A percentile compares a stretch with the other conserved stretches of the same genome.
Evolutionary conservation across 2,888 invertebrate genomes (phyloP).

Genomic region (Eurytoma adleriae): DNA sequence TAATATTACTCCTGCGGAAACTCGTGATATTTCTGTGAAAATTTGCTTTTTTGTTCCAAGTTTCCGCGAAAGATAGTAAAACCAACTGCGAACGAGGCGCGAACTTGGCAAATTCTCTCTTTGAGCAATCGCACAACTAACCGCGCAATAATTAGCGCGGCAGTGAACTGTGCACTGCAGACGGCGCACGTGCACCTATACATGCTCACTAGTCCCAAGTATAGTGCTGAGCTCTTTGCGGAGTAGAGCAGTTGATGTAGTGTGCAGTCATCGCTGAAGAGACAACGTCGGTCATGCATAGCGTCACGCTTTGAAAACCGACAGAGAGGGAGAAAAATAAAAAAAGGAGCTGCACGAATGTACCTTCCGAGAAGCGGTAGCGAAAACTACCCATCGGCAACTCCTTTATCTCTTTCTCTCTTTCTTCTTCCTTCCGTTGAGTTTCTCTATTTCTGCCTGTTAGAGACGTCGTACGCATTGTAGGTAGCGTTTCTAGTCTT

Average conservation of each 20-base stretch:
- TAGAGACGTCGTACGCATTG: neutral
- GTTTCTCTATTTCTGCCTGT: neutral
- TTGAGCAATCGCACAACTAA: conserved; percentile 59
- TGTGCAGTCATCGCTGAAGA: neutral
- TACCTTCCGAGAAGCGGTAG: conserved; percentile 34
- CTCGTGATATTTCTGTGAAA: conserved; percentile 15
- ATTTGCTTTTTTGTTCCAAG: conserved; percentile 48
- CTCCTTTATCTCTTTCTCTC: conserved; percentile 29
- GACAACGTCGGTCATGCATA: conserved; percentile 35
- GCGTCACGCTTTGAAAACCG: conserved; percentile 25
- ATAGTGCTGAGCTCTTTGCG: conserved; percentile 26
- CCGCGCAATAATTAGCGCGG: conserved; percentile 65
- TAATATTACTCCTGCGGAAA: neutral
- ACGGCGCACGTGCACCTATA: neutral
- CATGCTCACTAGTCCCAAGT: no score
- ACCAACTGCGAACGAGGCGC: conserved; percentile 2
- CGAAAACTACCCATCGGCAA: conserved; percentile 34
- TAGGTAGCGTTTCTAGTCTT: neutral
- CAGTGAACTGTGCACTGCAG: conserved; percentile 59
- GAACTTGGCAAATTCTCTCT: conserved; percentile 38
- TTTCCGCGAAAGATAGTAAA: conserved; percentile 60
- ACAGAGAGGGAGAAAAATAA: neutral
- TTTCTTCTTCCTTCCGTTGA: conserved; percentile 17
- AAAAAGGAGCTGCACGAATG: conserved; percentile 2
- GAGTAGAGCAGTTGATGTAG: conserved; percentile 1